Conservation (phyloP, 1,140 invertebrate species). For the Reticulitermes speratus region DNA sequence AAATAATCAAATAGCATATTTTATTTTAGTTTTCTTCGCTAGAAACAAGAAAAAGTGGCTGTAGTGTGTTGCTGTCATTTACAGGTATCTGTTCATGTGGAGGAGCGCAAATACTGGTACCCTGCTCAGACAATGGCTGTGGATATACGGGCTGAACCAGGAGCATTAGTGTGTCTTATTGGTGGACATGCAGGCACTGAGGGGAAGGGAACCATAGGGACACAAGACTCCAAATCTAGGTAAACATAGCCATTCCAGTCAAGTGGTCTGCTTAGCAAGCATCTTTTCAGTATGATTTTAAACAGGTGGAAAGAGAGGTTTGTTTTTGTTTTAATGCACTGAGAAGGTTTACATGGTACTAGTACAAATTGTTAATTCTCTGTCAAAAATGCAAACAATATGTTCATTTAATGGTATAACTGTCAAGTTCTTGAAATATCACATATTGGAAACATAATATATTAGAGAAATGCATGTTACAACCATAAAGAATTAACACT, state of each 20-base stretch:
- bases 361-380: too few relatives aligned
- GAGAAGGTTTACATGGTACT: too few relatives aligned
- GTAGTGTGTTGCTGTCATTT: neutral
- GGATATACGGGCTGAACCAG: constrained; percentile 54
- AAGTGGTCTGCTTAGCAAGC: neutral
- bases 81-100: constrained; percentile 39
- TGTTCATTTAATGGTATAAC: too few relatives aligned
- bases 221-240: neutral
- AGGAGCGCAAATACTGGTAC: constrained; percentile 56
- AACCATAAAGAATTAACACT: too few relatives aligned
- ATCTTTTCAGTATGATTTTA: too few relatives aligned
- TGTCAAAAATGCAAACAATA: too few relatives aligned
- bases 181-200: constrained; percentile 47
- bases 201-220: constrained; percentile 14
- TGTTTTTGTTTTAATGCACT: too few relatives aligned
- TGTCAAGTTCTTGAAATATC: too few relatives aligned
- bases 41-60: neutral
- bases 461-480: too few relatives aligned
- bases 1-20: too few relatives aligned
- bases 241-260: neutral
- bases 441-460: too few relatives aligned
- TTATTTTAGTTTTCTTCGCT: neutral
- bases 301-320: too few relatives aligned
- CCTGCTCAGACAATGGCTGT: constrained; percentile 54
- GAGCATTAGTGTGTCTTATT: constrained; percentile 57